These are phyloP conservation scores for Sebastes aleutianus DNA, from an alignment of 2,797 vertebrate genomes.

Conservation along the genomic window DNA sequence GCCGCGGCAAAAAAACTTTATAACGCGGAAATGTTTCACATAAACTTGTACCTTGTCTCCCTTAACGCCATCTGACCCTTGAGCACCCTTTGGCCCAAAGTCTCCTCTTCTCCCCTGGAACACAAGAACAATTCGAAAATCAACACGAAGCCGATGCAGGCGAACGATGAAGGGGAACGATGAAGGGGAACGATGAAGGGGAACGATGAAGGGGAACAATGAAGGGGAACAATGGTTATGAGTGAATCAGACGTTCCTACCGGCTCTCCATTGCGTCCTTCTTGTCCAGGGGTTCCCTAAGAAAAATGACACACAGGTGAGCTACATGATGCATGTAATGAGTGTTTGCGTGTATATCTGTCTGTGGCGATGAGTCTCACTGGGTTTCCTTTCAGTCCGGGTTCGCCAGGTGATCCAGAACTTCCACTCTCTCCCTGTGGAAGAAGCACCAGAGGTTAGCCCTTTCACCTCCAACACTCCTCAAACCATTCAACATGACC, in stretches of 20 bases:
- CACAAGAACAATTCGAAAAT: constrained; percentile 6
- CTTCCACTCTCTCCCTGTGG: constrained; percentile 84
- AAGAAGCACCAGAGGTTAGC: constrained; percentile 37
- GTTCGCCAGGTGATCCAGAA: constrained; percentile 85
- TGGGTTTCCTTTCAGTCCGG: constrained; percentile 84
- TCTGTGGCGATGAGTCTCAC: constrained; percentile 60
- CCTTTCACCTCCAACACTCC: background rate
- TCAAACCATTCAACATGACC: background rate
- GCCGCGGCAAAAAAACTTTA: background rate
- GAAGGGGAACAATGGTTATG: background rate
- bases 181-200: no score
- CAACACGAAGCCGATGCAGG: background rate
- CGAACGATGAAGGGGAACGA: no score
- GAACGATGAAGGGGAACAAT: no score
- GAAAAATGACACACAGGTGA: constrained; percentile 49
- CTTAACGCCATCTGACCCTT: constrained; percentile 79
- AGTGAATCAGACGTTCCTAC: constrained; percentile 74
- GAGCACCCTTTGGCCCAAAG: constrained; percentile 86
- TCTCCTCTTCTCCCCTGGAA: constrained; percentile 94
- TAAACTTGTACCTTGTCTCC: constrained; percentile 87
- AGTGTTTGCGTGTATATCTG: background rate
- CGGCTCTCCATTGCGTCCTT: constrained; percentile 86
- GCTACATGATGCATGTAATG: background rate
- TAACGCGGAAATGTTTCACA: background rate
- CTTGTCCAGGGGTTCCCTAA: constrained; percentile 78